Evolutionary conservation across 2,113 vertebrate species (phyloP).

Genomic region (Porphyrio hochstetteri): DNA sequence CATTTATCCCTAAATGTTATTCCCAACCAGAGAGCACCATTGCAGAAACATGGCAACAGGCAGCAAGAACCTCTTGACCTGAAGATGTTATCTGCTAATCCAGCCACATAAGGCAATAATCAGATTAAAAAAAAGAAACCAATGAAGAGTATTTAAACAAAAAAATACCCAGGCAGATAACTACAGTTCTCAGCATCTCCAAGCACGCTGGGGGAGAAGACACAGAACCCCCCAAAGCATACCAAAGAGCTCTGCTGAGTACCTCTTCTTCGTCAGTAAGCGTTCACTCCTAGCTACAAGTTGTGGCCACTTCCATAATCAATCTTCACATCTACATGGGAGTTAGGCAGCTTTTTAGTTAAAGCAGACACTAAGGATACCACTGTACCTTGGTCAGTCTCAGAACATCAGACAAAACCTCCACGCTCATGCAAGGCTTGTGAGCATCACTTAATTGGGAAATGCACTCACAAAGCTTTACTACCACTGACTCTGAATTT

Average conservation of each 20-base stretch:
- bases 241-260: not conserved
- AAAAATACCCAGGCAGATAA: not conserved
- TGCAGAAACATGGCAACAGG: not conserved
- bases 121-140: not conserved
- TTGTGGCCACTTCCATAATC: fast-evolving
- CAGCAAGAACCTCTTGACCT: not conserved
- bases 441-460: not conserved
- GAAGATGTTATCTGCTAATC: not conserved
- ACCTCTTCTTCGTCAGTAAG: not conserved
- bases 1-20: not conserved
- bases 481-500: not conserved
- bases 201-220: not conserved
- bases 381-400: not conserved
- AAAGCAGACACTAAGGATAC: not conserved
- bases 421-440: not conserved
- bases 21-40: not conserved
- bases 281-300: not conserved
- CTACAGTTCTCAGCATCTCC: not conserved
- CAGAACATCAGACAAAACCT: not conserved
- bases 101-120: not conserved
- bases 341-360: not conserved
- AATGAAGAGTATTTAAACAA: not conserved
- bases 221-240: not conserved
- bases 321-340: not conserved
- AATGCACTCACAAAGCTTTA: not conserved